These are phyloP conservation scores for Crotalus tigris DNA, from an alignment of 2,113 vertebrate genomes.

Conservation along the genomic window DNA sequence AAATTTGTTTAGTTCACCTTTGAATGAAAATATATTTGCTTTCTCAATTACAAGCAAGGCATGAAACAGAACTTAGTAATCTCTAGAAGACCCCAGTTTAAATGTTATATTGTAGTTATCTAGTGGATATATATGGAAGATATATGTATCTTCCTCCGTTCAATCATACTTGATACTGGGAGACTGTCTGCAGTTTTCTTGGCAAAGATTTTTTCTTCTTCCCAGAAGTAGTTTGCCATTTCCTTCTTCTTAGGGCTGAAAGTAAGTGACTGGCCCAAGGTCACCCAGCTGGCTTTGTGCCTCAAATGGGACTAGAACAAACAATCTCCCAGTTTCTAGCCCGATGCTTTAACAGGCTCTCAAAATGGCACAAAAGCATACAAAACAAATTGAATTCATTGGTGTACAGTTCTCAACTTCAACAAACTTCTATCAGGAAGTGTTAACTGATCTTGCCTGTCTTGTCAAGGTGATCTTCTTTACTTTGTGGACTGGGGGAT, in stretches of 20 bases:
- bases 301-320: neutral
- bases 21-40: neutral
- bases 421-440: neutral
- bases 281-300: neutral
- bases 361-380: neutral
- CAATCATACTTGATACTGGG: neutral
- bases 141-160: neutral
- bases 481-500: too few species aligned
- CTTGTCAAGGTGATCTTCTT: too few species aligned
- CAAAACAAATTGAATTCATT: neutral
- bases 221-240: neutral
- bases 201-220: rapidly evolving
- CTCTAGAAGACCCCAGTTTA: neutral
- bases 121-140: neutral
- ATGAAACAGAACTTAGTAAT: neutral
- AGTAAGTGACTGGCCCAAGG: neutral
- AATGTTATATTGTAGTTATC: neutral
- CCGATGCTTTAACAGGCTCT: neutral
- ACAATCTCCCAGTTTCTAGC: neutral
- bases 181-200: too few species aligned
- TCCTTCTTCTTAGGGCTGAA: neutral
- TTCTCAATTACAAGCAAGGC: neutral
- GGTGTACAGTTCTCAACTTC: neutral
- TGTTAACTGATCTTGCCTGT: too few species aligned
- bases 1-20: neutral